Evolutionary conservation across 1,140 invertebrate species (phyloP).

Genomic region (Mylabris phalerata): DNA sequence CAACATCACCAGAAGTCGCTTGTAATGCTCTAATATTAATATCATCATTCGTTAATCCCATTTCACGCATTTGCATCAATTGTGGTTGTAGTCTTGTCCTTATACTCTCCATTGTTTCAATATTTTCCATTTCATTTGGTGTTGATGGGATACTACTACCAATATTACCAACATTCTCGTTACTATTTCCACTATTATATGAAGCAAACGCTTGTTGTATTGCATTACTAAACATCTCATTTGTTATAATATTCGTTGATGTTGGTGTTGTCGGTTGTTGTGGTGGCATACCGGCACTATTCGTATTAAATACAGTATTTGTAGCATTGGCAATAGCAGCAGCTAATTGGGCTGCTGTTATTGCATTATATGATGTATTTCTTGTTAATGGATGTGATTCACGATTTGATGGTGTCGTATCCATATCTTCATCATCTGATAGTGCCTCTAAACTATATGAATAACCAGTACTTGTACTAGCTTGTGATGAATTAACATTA

Average conservation of each 20-base stretch:
- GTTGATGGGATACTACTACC: not conserved
- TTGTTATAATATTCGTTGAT: conserved; percentile 44
- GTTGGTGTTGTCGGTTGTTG: conserved; percentile 18
- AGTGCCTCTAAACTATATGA: conserved; percentile 47
- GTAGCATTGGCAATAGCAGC: conserved; percentile 46
- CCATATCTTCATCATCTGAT: conserved; percentile 53
- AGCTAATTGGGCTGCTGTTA: conserved; percentile 47
- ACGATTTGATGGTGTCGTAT: conserved; percentile 47
- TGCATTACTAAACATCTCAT: conserved; percentile 52
- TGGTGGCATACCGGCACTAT: conserved; percentile 1
- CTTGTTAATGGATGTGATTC: conserved; percentile 30
- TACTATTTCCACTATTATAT: not conserved
- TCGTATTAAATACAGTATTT: conserved; percentile 25
- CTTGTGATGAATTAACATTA: conserved; percentile 33
- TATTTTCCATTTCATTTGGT: conserved; percentile 4
- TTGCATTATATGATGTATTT: conserved; percentile 39
- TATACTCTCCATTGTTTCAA: conserved; percentile 21
- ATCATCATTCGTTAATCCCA: conserved; percentile 81
- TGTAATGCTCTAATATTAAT: conserved; percentile 77
- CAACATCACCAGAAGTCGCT: conserved; percentile 76
- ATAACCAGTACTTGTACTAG: conserved; percentile 38
- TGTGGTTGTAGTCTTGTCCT: conserved; percentile 46
- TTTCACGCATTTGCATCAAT: conserved; percentile 74
- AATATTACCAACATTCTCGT: not conserved
- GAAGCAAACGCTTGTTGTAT: conserved; percentile 50